A percentile compares a stretch with the other conserved stretches of the same genome.
phyloP scores from a whole-genome alignment of 2,113 vertebrate species.

The Cavia porcellus region DNA sequence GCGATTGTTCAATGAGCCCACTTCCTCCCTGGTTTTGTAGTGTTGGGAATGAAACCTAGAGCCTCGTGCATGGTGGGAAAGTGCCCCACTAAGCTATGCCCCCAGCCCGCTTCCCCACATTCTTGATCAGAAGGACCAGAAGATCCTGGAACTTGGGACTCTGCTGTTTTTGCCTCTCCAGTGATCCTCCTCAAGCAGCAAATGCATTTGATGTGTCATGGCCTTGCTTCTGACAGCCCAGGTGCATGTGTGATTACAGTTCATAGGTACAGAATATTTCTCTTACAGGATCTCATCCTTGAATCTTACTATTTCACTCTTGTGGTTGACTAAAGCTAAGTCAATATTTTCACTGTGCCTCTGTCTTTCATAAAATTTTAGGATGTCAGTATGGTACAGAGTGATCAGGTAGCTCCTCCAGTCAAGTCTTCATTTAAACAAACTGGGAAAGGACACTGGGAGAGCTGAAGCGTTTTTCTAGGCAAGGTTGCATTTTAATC shows the following conservation, averaged over 20 bases:
- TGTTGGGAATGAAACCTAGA: neutral
- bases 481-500: neutral
- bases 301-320: slow-evolving; percentile 34
- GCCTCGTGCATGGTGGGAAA: neutral
- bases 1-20: neutral
- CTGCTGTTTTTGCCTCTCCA: neutral
- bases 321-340: slow-evolving; percentile 17
- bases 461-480: neutral
- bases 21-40: neutral
- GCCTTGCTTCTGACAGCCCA: neutral
- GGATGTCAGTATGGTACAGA: neutral
- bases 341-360: neutral
- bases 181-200: neutral
- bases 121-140: neutral
- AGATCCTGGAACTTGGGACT: neutral
- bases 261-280: neutral
- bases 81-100: neutral
- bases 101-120: neutral
- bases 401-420: neutral
- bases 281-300: slow-evolving; percentile 24
- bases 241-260: neutral
- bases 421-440: neutral
- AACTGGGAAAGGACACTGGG: neutral
- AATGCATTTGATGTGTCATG: neutral
- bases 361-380: slow-evolving; percentile 1